Evolutionary conservation across 2,888 invertebrate species (phyloP), one percentile per base, ranked within the genome.

Genomic region (Ecliptopera silaceata): DNA sequence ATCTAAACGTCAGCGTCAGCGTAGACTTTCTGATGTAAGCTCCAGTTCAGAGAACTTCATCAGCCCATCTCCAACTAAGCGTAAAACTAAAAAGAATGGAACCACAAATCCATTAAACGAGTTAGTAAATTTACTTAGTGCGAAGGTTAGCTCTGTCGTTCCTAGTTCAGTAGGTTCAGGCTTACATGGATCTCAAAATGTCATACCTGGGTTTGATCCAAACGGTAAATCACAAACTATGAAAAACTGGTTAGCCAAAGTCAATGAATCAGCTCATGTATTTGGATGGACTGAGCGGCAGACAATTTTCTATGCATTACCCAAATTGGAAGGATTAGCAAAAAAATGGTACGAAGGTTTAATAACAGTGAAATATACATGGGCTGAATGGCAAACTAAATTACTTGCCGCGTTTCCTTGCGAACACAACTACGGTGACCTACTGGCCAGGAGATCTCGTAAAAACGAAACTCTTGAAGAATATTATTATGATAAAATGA

Each of bases 261-360:
- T 64, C 15, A 57, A 67, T 38, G 65, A 65, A 22, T 56, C 57
- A 0, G 61, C 63, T 4, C 26, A 62, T 10, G 49, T 64, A 6
- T 64, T 59, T 34, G 63, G 63, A 4, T 68, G 64, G 68, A 48
- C 60, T 1, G 65, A 68, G n/a, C 41, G 53, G 0, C 64, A 64
- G 39, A 64, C 46, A 3, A 64, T 61, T 17, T 57, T 59, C 41
- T 63, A 58, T 34, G 61, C 63, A 0, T 31, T 64, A 4, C 68
- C 58, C 11, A 56, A 60, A 49, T 31, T 68, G 12, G 26, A 20
- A 3, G 64, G 64, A 5, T 20, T 64, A 8, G 66, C 66, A 1
- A 64, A 58, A 12, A 44, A 42, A 2, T 68, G 63, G 64, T 65
- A 61, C 22, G 61, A 64, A 6, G 63, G 63, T 2, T 31, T 67